Conservation (phyloP, 1,140 invertebrate genomes). For the Zaprionus kolodkinae region DNA sequence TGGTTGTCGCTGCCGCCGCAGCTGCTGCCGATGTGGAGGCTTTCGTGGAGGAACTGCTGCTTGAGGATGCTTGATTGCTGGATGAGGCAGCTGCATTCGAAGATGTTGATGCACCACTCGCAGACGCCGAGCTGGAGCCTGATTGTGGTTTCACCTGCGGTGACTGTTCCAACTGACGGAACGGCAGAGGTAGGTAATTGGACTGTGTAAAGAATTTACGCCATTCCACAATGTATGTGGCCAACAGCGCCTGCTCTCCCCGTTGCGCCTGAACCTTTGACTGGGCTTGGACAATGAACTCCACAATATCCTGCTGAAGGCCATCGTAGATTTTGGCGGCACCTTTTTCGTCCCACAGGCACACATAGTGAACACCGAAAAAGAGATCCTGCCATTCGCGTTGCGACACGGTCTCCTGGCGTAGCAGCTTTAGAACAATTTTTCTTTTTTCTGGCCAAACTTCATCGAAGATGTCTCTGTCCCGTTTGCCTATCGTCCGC, state of each 20-base stretch:
- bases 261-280: conserved; percentile 94
- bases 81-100: conserved; percentile 49
- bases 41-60: conserved; percentile 59
- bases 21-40: conserved; percentile 76
- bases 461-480: conserved; percentile 90
- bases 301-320: conserved; percentile 96
- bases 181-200: conserved; percentile 97
- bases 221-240: conserved; percentile 98
- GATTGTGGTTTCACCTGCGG: conserved; percentile 85
- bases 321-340: conserved; percentile 94
- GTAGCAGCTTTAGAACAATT: conserved; percentile 93
- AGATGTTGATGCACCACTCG: conserved; percentile 57
- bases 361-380: conserved; percentile 96
- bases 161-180: conserved; percentile 95
- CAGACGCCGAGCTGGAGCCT: conserved; percentile 49
- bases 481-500: conserved; percentile 76
- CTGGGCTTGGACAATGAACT: conserved; percentile 97
- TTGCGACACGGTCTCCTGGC: conserved; percentile 96
- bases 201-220: conserved; percentile 99
- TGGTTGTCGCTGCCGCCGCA: conserved; percentile 55
- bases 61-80: conserved; percentile 51
- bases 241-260: conserved; percentile 97
- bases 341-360: conserved; percentile 98
- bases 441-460: conserved; percentile 98
- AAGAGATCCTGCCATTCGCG: conserved; percentile 99